Base-by-base conservation (phyloP, 2,888 invertebrate species). In the Coleophora deauratella region DNA sequence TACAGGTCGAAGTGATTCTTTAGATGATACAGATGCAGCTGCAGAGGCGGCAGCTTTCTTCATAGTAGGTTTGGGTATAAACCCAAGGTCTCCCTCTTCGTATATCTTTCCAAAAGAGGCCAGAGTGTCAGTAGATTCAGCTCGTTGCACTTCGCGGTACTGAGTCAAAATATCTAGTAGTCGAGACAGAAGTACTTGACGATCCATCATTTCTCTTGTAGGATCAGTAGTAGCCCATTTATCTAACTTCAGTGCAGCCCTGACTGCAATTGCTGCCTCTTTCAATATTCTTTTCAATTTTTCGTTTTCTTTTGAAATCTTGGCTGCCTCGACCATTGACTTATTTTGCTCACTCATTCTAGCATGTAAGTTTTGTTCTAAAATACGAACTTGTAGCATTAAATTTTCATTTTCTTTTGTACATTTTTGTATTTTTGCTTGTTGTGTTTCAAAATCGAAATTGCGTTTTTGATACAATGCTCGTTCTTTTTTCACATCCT, bases 31-130 rank as follows among this genome's bases (percentile, higher is more conserved):
- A 1, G 63, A 58, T 4, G 46, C 8, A 28, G 51, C 44, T 2
- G 62, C 40, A 3, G 63, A 52, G 31, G 45, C 15, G 4, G 50
- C 37, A 1, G 71, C 54, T 46, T 67, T 76, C 41, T 72, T 80
- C 11, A 49, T 35, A 14, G 45, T 33, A 12, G 65, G 53, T 55
- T 88, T 89, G 0, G 90, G 91, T 46, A 91, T 75, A 50, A 91
- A 90, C 8, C 91, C 91, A 44, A 91, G 85, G 62, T 90, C 90
- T 9, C 91, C 91, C 49, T 88, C 87, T 37, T 84, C 75, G 52
- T 92, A 91, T 14, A 89, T 73, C 32, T 84, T 85, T 1, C 73
- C 78, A 21, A 88, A 59, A 0, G 89, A 88, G 21, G 82, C 81
- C 32, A 82, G 59, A 35, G 88, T 82, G 15, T 75, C 74, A 42